Percentiles rank a stretch among this genome's conserved stretches.
Evolutionary conservation across 2,888 invertebrate genomes (phyloP).

Genomic region (Nymphalis c-album): DNA sequence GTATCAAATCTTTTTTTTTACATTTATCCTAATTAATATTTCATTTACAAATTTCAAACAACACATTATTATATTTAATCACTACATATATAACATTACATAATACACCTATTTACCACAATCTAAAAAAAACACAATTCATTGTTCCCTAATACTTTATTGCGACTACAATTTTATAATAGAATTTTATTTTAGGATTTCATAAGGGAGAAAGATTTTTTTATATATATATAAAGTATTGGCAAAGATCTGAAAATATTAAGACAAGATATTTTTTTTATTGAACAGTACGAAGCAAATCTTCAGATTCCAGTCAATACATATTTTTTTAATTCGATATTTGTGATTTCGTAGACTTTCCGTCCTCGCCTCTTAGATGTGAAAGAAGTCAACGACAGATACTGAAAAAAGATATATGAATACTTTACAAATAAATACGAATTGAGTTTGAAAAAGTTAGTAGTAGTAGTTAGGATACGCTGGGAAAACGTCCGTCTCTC

Average conservation of each 20-base stretch:
- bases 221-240: constrained; percentile 4
- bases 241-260: constrained; percentile 16
- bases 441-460: too few species aligned
- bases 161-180: background rate
- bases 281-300: background rate
- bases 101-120: background rate
- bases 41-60: background rate
- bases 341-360: background rate
- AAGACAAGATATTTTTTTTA: background rate
- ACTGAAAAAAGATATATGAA: background rate
- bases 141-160: background rate
- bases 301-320: constrained; percentile 13
- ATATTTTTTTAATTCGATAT: background rate
- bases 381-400: background rate
- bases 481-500: too few species aligned
- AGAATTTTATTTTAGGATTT: background rate
- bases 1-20: too few species aligned
- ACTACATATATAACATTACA: background rate
- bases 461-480: too few species aligned
- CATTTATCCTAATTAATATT: too few species aligned
- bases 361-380: background rate
- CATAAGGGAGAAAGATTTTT: background rate
- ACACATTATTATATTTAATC: background rate
- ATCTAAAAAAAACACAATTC: background rate
- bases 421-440: too few species aligned